Evolutionary conservation across 2,113 vertebrate genomes (phyloP).

Genomic region (Hiodon alosoides): DNA sequence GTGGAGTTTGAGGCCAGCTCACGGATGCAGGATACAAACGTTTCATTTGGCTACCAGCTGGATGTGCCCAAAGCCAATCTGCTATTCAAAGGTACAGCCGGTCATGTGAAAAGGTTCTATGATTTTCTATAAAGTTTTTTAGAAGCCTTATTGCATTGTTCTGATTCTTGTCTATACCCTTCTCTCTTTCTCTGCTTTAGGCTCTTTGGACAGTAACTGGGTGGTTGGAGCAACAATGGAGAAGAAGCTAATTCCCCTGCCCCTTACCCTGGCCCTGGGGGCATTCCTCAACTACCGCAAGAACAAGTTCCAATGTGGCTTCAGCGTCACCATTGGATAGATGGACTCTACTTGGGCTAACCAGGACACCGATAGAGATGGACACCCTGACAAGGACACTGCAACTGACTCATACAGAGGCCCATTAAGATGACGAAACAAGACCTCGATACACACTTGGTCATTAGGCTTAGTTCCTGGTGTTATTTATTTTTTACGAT

Average conservation of each 20-base stretch:
- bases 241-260: constrained; percentile 81
- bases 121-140: too few relatives aligned
- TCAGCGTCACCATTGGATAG: constrained; percentile 82
- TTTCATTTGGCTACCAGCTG: constrained; percentile 79
- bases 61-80: constrained; percentile 81
- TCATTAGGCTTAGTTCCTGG: too few relatives aligned
- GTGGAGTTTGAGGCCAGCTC: constrained; percentile 81
- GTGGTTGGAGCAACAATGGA: constrained; percentile 80
- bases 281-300: constrained; percentile 88
- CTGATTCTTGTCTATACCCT: too few relatives aligned
- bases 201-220: constrained; percentile 84
- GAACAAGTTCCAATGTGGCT: constrained; percentile 88
- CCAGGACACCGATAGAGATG: too few relatives aligned
- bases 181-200: constrained; percentile 42
- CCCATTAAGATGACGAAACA: too few relatives aligned
- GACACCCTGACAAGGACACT: too few relatives aligned
- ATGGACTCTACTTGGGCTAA: background rate
- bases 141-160: background rate
- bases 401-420: too few relatives aligned
- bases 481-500: too few relatives aligned
- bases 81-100: constrained; percentile 72
- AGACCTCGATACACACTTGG: too few relatives aligned
- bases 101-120: background rate
- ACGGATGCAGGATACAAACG: constrained; percentile 78
- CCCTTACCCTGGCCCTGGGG: constrained; percentile 79